These are phyloP conservation scores for Stichopus horrens DNA, from an alignment of 53 echinoderm and acorn worm species.

Conservation along the genomic window DNA sequence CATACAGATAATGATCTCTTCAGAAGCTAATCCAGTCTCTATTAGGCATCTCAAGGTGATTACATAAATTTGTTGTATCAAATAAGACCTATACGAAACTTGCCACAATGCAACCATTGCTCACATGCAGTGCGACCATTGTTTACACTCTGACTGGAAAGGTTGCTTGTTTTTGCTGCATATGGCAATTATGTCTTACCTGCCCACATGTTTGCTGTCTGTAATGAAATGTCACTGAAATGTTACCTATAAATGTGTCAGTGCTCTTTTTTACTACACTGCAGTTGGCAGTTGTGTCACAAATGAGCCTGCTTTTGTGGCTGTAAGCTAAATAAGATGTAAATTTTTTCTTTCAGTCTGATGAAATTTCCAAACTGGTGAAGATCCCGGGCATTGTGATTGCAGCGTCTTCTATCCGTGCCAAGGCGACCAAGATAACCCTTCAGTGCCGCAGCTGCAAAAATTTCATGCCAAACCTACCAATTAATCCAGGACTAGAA, in stretches of 20 bases:
- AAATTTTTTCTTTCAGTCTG: conserved; percentile 63
- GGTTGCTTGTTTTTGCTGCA: not conserved
- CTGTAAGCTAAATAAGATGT: too few relatives aligned
- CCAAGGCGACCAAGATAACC: conserved; percentile 93
- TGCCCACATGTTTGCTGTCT: too few relatives aligned
- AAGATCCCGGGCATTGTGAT: conserved; percentile 97
- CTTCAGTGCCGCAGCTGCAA: conserved; percentile 94
- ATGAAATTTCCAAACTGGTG: conserved; percentile 84
- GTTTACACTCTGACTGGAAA: not conserved
- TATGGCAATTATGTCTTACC: too few relatives aligned
- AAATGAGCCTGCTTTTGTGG: too few relatives aligned
- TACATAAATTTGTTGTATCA: not conserved
- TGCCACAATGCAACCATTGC: too few relatives aligned
- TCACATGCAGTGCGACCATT: not conserved
- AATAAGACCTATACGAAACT: too few relatives aligned
- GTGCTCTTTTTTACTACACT: too few relatives aligned
- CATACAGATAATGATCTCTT: conserved; percentile 88
- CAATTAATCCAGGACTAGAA: conserved; percentile 88
- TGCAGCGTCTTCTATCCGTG: conserved; percentile 85
- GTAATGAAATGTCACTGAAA: too few relatives aligned
- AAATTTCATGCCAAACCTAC: conserved; percentile 85
- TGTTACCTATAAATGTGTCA: too few relatives aligned
- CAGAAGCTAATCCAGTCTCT: conserved; percentile 88
- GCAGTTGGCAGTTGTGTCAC: too few relatives aligned
- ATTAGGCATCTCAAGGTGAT: conserved; percentile 80